Conservation (phyloP, 1,140 invertebrate genomes). For the Bactericera cockerelli region DNA sequence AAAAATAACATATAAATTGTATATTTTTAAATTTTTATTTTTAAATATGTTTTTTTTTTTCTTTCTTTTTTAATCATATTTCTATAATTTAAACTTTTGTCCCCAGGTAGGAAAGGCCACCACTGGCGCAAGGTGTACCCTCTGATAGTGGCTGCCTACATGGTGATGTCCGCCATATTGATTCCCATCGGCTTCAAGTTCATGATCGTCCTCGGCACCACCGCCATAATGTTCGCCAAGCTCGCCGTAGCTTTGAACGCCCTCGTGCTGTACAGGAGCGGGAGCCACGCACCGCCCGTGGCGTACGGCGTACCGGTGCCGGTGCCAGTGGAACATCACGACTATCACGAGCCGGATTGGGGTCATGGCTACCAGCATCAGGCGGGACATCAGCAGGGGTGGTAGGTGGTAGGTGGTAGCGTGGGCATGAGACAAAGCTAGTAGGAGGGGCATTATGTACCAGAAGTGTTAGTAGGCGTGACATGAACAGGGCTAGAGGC, state of each 20-base stretch:
- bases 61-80: background rate
- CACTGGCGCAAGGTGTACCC: background rate
- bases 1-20: too few species aligned
- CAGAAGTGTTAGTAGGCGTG: too few species aligned
- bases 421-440: too few species aligned
- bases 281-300: background rate
- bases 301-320: background rate
- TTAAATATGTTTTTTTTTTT: background rate
- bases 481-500: too few species aligned
- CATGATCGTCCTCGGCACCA: background rate
- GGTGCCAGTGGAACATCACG: background rate
- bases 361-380: background rate
- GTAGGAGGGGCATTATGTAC: too few species aligned
- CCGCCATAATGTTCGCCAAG: background rate
- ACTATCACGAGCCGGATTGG: background rate
- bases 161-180: background rate
- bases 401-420: background rate
- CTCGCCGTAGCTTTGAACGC: background rate
- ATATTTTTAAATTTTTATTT: too few species aligned
- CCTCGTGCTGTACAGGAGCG: background rate
- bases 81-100: too few species aligned
- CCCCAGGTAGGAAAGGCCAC: background rate
- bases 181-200: background rate
- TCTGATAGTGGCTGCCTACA: slow-evolving; percentile 1
- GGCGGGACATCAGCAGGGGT: background rate